Conservation (phyloP, 1,140 invertebrate genomes). For the Ericerus pela region DNA sequence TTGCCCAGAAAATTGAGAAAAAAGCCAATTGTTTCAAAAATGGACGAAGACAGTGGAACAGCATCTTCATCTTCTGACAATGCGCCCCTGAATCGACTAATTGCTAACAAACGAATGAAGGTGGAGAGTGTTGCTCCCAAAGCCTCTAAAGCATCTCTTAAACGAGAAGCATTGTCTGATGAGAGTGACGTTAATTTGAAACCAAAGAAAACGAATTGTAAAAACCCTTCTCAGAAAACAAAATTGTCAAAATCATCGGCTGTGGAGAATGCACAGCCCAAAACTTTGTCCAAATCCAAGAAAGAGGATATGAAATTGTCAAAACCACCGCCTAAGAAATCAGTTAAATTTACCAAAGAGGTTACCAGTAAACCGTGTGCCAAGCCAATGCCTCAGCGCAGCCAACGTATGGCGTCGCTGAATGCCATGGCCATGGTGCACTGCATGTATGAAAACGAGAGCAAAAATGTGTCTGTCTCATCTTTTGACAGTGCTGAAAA, state of each 20-base stretch:
- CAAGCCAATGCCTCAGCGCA: slow-evolving; percentile 20
- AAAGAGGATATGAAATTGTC: slow-evolving; percentile 8
- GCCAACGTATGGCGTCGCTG: slow-evolving; percentile 68
- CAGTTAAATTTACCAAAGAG: slow-evolving; percentile 10
- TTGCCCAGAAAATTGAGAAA: not conserved
- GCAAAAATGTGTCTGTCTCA: slow-evolving; percentile 26
- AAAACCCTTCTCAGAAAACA: slow-evolving; percentile 1
- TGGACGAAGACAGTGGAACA: not conserved
- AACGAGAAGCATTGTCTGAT: not conserved
- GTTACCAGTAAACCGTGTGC: not conserved
- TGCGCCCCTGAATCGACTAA: not conserved
- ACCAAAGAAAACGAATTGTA: not conserved
- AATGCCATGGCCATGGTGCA: slow-evolving; percentile 85
- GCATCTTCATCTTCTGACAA: not conserved
- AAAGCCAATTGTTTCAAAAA: not conserved
- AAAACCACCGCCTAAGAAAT: not conserved
- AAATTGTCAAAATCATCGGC: not conserved
- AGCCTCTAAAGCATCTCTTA: slow-evolving; percentile 1
- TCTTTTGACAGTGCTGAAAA: slow-evolving; percentile 3
- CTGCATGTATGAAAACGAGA: slow-evolving; percentile 78
- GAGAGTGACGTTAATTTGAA: not conserved
- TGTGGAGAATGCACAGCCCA: not conserved
- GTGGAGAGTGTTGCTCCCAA: not conserved
- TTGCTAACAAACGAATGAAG: not conserved
- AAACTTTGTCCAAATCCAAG: not conserved